Base-by-base conservation (phyloP, 1,140 invertebrate genomes). In the Andricus grossulariae region DNA sequence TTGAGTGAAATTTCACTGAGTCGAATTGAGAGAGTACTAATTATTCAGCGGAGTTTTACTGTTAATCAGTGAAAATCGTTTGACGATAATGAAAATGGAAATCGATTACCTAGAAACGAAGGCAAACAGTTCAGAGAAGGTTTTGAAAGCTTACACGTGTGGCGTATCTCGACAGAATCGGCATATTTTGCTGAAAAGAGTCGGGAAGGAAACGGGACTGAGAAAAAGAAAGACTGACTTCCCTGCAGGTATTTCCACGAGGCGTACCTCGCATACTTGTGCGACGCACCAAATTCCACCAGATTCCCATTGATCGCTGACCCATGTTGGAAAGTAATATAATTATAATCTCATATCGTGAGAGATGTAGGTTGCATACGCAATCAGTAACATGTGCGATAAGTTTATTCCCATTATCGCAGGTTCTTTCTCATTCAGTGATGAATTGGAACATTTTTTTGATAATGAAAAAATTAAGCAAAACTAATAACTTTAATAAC, bases 271-370 rank as follows among this genome's bases (percentile, higher is more conserved):
- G 25, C 60, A 66, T 66, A 45, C 60, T 66, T 66, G n/a, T 8
- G 25, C 60, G 60, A 66, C 60, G 60, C 60, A 66, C 60, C 60
- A 66, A 66, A 66, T 66, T 66, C 60, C 60, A 66, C 25, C 60
- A 66, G 60, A 66, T 66, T 45, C 60, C 60, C 60, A 66, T 66
- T 66, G 60, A 66, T 66, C 60, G 32, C 60, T 66, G 60, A 66
- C 60, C 60, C 60, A 15, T 66, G 60, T 66, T 66, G 13, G 60
- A 66, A 66, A 66, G 60, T 66, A 66, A 66, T 39, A 45, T 45
- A 45, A 39, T 16, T 66, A 66, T 60, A 66, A 39, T 66, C 60
- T 66, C 60, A 66, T 45, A 66, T 66, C 25, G 32, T 66, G 60
- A 32, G 32, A 32, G 57, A 15, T 39, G 57, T 25, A 66, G 21